phyloP scores from a whole-genome alignment of 2,888 invertebrate genomes.

The Tryphoninae sp. region DNA sequence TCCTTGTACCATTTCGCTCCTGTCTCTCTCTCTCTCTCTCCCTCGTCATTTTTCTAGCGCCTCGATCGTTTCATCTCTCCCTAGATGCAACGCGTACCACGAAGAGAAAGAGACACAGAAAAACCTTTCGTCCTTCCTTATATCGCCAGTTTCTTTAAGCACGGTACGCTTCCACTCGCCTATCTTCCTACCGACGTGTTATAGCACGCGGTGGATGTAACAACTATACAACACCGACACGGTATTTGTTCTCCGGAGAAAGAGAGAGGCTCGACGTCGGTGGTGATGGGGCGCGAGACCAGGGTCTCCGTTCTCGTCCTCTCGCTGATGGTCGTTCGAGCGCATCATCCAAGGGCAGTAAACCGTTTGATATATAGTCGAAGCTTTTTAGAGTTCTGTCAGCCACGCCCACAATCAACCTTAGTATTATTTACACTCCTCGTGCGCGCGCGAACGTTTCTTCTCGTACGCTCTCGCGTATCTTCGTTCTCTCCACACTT shows the following conservation, averaged over 20 bases:
- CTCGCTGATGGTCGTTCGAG: slow-evolving; percentile 64
- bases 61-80: slow-evolving; percentile 52
- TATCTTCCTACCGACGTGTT: slow-evolving; percentile 45
- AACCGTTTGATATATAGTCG: slow-evolving; percentile 81
- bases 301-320: slow-evolving; percentile 63
- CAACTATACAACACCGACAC: slow-evolving; percentile 13
- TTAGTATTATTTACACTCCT: slow-evolving; percentile 81
- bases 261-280: slow-evolving; percentile 27
- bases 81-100: background rate
- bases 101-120: background rate
- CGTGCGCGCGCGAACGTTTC: slow-evolving; percentile 66
- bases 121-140: slow-evolving; percentile 29
- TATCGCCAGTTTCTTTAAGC: slow-evolving; percentile 56
- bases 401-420: slow-evolving; percentile 82
- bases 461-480: slow-evolving; percentile 64
- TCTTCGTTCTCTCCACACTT: slow-evolving; percentile 51
- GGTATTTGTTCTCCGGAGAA: slow-evolving; percentile 62
- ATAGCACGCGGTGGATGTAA: slow-evolving; percentile 27
- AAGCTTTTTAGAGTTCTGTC: slow-evolving; percentile 82
- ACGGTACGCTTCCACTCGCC: no score
- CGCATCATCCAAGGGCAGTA: slow-evolving; percentile 80
- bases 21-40: slow-evolving; percentile 16
- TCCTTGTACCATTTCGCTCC: slow-evolving; percentile 6
- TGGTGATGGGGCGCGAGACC: slow-evolving; percentile 57
- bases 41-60: slow-evolving; percentile 55